These are phyloP conservation scores for Pygathrix nemaeus DNA, from an alignment of 2,113 vertebrate species.

Conservation along the genomic window DNA sequence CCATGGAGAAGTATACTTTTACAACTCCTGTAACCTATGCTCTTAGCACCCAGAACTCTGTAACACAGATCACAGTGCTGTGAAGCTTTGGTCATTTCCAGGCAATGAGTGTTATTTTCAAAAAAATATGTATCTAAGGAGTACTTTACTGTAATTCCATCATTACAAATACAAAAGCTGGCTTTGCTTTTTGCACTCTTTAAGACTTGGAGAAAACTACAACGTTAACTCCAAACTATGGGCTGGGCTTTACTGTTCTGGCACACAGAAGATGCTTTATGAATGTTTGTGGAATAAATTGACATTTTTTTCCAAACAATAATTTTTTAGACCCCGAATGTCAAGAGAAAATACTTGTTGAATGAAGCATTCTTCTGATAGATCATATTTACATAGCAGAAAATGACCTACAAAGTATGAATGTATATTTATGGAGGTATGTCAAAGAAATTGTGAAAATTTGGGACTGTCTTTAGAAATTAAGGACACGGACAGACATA, in stretches of 20 bases:
- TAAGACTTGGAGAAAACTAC: not conserved
- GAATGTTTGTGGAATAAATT: not conserved
- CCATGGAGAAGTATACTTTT: slow-evolving; percentile 29
- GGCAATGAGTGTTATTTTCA: not conserved
- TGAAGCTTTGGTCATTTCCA: slow-evolving; percentile 9
- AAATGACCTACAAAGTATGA: not conserved
- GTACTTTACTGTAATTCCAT: not conserved
- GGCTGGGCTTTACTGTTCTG: too few relatives aligned
- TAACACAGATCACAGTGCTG: not conserved
- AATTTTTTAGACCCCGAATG: not conserved
- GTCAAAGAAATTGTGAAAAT: not conserved
- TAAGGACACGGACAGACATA: not conserved
- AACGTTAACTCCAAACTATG: not conserved
- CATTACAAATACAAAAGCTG: not conserved
- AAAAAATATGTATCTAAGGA: not conserved
- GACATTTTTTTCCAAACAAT: not conserved
- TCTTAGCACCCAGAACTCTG: not conserved
- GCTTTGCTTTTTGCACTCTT: not conserved
- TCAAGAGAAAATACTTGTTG: not conserved
- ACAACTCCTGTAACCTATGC: slow-evolving; percentile 42
- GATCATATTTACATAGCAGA: not conserved
- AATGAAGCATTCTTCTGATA: not conserved
- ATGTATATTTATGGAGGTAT: not conserved
- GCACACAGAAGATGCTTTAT: not conserved
- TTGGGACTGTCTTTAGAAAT: not conserved